Conservation (phyloP, 2,113 vertebrate genomes). For the Progne subis region DNA sequence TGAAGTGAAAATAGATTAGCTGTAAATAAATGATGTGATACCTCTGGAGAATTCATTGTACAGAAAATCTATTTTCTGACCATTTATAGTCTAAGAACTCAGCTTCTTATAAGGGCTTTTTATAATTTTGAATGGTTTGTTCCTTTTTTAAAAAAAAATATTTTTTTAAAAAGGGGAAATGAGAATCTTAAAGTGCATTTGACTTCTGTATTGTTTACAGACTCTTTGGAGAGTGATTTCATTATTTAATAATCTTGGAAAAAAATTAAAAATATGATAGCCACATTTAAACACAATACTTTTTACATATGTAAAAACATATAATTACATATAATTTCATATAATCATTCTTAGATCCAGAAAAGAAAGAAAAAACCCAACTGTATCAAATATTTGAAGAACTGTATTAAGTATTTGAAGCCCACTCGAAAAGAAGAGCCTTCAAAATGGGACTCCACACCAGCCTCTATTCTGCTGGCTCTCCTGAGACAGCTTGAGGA, state of each 20-base stretch:
- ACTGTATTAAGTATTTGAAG: not conserved
- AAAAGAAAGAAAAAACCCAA: not conserved
- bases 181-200: not conserved
- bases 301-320: not conserved
- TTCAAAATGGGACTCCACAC: not conserved
- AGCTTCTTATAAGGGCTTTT: not conserved
- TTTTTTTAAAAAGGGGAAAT: not conserved
- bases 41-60: not conserved
- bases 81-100: not conserved
- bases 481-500: not conserved
- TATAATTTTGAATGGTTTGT: not conserved
- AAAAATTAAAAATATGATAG: rapidly evolving
- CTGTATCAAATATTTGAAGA: not conserved
- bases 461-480: rapidly evolving
- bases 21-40: rapidly evolving
- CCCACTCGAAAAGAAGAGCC: not conserved
- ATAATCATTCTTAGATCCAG: not conserved
- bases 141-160: rapidly evolving
- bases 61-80: not conserved
- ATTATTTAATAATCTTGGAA: not conserved
- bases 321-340: not conserved
- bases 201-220: not conserved
- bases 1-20: not conserved
- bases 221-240: not conserved
- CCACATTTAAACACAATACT: not conserved